A percentile compares a stretch with the other conserved stretches of the same genome.
Evolutionary conservation across 1,140 invertebrate species (phyloP).

Genomic region (Drosophila pachea): DNA sequence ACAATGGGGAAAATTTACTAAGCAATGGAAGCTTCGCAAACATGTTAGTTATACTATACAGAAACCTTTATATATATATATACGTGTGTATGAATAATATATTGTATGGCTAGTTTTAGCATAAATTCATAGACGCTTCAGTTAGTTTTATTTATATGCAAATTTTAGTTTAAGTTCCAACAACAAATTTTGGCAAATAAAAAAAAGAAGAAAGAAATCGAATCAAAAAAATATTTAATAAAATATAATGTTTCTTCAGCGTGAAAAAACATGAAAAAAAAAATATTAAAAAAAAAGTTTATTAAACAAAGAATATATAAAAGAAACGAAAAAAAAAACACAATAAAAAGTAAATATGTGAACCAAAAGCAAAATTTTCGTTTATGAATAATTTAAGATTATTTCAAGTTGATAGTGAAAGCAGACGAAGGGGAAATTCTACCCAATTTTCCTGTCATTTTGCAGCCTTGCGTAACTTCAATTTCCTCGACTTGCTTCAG

Average conservation of each 20-base stretch:
- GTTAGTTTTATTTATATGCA: conserved; percentile 71
- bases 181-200: conserved; percentile 13
- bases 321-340: conserved; percentile 33
- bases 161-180: conserved; percentile 34
- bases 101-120: conserved; percentile 69
- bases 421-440: neutral
- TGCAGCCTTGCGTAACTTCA: too few relatives aligned
- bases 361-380: conserved; percentile 45
- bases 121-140: conserved; percentile 77
- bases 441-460: neutral
- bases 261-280: conserved; percentile 54
- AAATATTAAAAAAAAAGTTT: conserved; percentile 50
- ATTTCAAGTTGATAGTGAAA: neutral
- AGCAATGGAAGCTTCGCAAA: conserved; percentile 42
- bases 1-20: conserved; percentile 14
- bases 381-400: conserved; percentile 10
- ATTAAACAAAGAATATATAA: conserved; percentile 35
- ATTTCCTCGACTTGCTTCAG: too few relatives aligned
- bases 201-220: conserved; percentile 24
- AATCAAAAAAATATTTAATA: conserved; percentile 28
- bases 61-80: conserved; percentile 31
- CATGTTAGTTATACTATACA: conserved; percentile 63
- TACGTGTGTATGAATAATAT: conserved; percentile 23
- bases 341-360: conserved; percentile 68
- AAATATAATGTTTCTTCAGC: conserved; percentile 55